Evolutionary conservation across 2,113 vertebrate species (phyloP).

Genomic region (Scophthalmus maximus): DNA sequence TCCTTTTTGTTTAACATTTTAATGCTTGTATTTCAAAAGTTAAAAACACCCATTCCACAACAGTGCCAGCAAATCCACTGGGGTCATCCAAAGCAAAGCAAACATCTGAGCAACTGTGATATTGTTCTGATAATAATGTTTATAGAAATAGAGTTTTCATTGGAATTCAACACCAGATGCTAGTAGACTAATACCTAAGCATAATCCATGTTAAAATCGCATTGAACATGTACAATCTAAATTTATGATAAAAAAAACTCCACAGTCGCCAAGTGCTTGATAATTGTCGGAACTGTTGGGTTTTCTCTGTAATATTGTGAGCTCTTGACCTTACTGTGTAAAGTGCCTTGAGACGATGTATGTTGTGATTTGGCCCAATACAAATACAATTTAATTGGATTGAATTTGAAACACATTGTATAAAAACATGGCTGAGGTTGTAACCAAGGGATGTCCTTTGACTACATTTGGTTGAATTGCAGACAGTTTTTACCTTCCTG

Average conservation of each 20-base stretch:
- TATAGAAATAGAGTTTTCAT: neutral
- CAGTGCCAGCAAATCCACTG: neutral
- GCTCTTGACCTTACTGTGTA: too few species aligned
- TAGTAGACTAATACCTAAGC: neutral
- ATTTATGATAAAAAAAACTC: too few species aligned
- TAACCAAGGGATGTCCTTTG: too few species aligned
- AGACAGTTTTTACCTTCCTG: neutral
- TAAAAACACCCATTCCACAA: neutral
- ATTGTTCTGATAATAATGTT: neutral
- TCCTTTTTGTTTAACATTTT: neutral
- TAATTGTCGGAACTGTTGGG: too few species aligned
- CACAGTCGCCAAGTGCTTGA: too few species aligned
- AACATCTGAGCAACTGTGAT: neutral
- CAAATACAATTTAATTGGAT: too few species aligned
- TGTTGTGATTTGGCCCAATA: too few species aligned
- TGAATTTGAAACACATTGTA: too few species aligned
- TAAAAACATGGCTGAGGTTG: too few species aligned
- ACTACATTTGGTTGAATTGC: too few species aligned
- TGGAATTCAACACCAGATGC: neutral
- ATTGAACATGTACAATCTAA: neutral
- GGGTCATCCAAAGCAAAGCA: slow-evolving; percentile 13
- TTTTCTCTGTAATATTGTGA: too few species aligned
- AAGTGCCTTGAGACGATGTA: too few species aligned
- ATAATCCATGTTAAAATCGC: neutral
- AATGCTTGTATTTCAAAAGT: neutral